Percentiles rank a stretch among this genome's conserved stretches.
phyloP scores from a whole-genome alignment of 2,797 vertebrate genomes.

The Trachurus trachurus region DNA sequence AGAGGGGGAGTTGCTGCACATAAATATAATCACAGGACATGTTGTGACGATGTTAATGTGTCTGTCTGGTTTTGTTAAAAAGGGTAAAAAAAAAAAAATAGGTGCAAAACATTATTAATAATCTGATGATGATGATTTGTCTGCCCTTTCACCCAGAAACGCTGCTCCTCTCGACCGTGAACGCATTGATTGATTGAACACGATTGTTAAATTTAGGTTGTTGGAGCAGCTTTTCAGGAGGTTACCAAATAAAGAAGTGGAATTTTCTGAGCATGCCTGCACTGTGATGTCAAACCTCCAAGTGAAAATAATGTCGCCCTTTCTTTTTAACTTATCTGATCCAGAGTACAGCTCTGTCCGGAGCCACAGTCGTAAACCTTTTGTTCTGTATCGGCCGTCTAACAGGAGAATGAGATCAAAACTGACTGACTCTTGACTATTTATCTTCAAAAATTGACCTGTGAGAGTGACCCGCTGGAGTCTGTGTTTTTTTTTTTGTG shows the following conservation, averaged over 20 bases:
- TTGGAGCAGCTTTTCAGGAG: background rate
- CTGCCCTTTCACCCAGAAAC: background rate
- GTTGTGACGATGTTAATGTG: background rate
- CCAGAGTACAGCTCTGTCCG: background rate
- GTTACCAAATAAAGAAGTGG: constrained; percentile 10
- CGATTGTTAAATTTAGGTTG: background rate
- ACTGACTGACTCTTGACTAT: background rate
- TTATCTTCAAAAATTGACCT: background rate
- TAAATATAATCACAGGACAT: too few species aligned
- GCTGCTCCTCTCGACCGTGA: background rate
- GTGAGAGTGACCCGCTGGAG: background rate
- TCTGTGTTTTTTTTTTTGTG: background rate
- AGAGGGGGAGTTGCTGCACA: too few species aligned
- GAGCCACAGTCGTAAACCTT: background rate
- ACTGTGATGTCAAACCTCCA: constrained; percentile 8
- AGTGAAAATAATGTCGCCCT: constrained; percentile 14
- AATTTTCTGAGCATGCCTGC: constrained; percentile 8
- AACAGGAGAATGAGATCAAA: constrained; percentile 14
- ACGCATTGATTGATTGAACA: background rate
- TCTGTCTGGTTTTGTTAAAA: background rate
- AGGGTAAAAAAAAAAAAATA: background rate
- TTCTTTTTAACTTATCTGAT: constrained; percentile 18
- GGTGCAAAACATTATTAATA: background rate
- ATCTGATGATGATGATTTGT: too few species aligned
- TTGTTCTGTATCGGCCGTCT: background rate